Conservation (phyloP, 2,113 vertebrate genomes). For the Pan paniscus region DNA sequence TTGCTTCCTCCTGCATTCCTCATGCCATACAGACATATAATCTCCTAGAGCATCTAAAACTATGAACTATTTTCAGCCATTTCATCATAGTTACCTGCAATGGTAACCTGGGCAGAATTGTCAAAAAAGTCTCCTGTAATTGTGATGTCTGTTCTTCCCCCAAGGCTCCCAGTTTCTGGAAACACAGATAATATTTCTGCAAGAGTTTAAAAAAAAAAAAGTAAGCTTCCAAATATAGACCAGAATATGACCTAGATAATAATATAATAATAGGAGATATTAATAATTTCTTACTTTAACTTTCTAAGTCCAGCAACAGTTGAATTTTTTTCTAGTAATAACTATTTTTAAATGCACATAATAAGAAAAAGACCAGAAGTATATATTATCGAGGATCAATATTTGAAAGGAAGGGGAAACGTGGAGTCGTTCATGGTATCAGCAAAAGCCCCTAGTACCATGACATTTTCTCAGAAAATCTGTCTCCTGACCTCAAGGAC, state of each 20-base stretch:
- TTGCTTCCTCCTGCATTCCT: background rate
- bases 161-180: conserved; percentile 82
- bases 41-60: background rate
- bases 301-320: background rate
- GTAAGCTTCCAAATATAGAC: conserved; percentile 18
- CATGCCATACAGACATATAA: background rate
- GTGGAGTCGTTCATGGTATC: background rate
- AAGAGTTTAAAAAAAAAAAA: conserved; percentile 37
- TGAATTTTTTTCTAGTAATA: background rate
- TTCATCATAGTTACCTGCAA: conserved; percentile 79
- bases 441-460: background rate
- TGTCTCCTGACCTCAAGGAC: rapidly evolving
- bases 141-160: conserved; percentile 81
- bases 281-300: background rate
- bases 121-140: conserved; percentile 84
- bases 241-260: conserved; percentile 37
- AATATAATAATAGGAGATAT: conserved; percentile 45
- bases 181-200: conserved; percentile 81
- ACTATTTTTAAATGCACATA: background rate
- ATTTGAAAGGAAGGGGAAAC: background rate
- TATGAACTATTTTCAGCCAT: background rate
- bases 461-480: background rate
- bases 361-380: background rate
- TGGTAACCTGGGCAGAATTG: conserved; percentile 72
- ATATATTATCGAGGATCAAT: background rate